These are phyloP conservation scores for Bombus cullumanus DNA, from an alignment of 1,140 invertebrate genomes.

Conservation along the genomic window DNA sequence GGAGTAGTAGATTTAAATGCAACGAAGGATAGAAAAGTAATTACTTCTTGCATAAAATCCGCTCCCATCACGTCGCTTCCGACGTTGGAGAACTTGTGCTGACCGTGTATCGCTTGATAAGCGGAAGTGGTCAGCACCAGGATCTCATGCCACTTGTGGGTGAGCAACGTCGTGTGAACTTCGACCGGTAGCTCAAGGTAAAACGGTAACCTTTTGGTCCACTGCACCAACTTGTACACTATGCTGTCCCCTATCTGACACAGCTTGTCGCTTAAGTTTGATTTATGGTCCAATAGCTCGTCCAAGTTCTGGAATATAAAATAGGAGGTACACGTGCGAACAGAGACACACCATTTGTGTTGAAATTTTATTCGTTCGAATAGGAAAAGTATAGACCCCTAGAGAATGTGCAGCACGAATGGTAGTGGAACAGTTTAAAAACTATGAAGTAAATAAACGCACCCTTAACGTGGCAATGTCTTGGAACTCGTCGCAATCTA, in stretches of 20 bases:
- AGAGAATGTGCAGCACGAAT: no score
- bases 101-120: constrained; percentile 95
- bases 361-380: not conserved
- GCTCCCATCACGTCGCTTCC: constrained; percentile 84
- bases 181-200: constrained; percentile 97
- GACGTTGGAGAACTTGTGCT: constrained; percentile 82
- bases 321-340: not conserved
- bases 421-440: not conserved
- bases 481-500: constrained; percentile 97
- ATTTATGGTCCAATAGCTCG: constrained; percentile 94
- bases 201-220: constrained; percentile 98
- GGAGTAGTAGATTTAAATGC: not conserved
- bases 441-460: constrained; percentile 53
- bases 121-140: constrained; percentile 96
- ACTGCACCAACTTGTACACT: constrained; percentile 98
- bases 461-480: constrained; percentile 93
- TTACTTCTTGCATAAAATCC: constrained; percentile 91
- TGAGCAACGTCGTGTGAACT: constrained; percentile 96
- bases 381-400: no score
- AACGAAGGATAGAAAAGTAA: constrained; percentile 52
- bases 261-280: constrained; percentile 94
- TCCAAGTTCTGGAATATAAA: constrained; percentile 89
- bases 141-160: constrained; percentile 98
- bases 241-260: constrained; percentile 98
- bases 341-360: not conserved